Conservation (phyloP, 1,140 invertebrate species). For the Psix sp. region DNA sequence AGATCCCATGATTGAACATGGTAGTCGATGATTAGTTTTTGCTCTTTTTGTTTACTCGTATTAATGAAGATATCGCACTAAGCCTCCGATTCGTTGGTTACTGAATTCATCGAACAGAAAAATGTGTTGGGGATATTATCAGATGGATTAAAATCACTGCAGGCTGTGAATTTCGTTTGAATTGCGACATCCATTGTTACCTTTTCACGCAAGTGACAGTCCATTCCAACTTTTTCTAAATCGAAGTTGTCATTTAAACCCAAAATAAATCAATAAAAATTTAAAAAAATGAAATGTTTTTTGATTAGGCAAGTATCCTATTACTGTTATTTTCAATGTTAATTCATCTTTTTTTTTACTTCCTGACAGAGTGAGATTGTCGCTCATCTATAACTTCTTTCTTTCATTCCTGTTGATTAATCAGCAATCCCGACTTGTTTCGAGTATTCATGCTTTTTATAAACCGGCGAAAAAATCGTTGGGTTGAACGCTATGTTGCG, state of each 20-base stretch:
- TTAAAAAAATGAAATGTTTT: no score
- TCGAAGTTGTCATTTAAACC: neutral
- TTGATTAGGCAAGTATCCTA: no score
- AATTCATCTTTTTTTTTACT: neutral
- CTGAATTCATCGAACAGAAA: neutral
- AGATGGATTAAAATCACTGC: neutral
- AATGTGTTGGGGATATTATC: neutral
- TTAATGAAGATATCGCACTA: neutral
- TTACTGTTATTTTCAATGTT: no score
- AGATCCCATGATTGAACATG: neutral
- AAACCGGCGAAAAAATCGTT: constrained; percentile 14
- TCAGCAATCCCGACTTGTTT: neutral
- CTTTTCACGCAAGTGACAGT: neutral
- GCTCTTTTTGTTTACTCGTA: neutral
- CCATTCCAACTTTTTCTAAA: neutral
- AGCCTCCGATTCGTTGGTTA: neutral
- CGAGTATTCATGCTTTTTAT: neutral
- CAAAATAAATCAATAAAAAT: no score
- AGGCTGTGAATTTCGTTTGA: neutral
- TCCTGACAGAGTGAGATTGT: neutral
- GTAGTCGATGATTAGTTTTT: neutral
- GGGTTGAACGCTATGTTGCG: constrained; percentile 6
- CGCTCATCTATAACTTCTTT: neutral
- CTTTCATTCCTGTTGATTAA: constrained; percentile 3
- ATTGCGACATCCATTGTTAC: neutral